Evolutionary conservation across 2,797 vertebrate species (phyloP), one percentile per base, ranked within the genome.

Genomic region (Tragopan temminckii): DNA sequence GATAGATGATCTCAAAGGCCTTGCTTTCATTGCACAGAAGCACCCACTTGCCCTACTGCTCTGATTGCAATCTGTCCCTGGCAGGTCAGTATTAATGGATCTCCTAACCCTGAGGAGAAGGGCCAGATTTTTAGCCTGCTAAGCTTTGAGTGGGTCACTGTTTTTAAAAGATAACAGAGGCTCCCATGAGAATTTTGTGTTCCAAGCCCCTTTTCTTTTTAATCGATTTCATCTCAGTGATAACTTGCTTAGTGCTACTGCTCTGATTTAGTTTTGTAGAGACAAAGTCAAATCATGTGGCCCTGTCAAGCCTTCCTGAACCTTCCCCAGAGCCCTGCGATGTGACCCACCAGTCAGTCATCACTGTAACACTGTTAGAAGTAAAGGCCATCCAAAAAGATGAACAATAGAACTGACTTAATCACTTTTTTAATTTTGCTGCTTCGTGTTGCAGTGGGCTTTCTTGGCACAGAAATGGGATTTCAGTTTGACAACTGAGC

Each of bases 401-500:
- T 42, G 61, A 92, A 57, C 31, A 81, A 75, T 33, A 85, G 55
- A 81, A 80, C 43, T 62, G 61, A 35, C 74, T 82, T 67, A 45
- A 80, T 92, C 10, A 2, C 76, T 80, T 81, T 57, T 88, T 81
- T 14, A 40, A 46, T 69, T 76, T 69, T 80, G 19, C 20, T 78
- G 53, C 43, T 76, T 72, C 74, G 7, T 50, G 27, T 71, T 90
- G 62, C 55, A 81, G 80, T 80, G 61, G 64, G 50, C 42, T 57
- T 64, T 87, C 81, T 52, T 77, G 61, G 62, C 55, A 91, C 48
- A 38, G 31, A 92, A 90, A 74, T 46, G 43, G 62, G 86, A 82
- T 93, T 95, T 71, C 59, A 59, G 38, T 81, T 86, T 89, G 74
- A 86, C 71, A 93, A 3, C 48, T 63, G 61, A 90, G 33, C 19